Evolutionary conservation across 1,140 invertebrate genomes (phyloP).

Genomic region (Elysia chlorotica): DNA sequence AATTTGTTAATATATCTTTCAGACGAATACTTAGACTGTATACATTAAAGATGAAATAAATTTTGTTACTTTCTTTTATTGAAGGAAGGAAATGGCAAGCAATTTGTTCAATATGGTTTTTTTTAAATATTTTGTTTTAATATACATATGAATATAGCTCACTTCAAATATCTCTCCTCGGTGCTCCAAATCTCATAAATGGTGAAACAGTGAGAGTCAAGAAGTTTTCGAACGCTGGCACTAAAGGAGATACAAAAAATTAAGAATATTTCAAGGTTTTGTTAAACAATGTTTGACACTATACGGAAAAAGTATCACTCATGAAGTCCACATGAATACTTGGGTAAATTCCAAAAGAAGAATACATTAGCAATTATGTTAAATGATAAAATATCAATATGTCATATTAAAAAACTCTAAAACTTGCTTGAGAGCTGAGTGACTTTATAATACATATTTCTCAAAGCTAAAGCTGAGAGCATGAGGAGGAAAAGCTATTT

Average conservation of each 20-base stretch:
- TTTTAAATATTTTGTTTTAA: no score
- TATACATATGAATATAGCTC: no score
- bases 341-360: background rate
- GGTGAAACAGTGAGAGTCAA: conserved; percentile 33
- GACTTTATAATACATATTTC: no score
- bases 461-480: no score
- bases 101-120: no score
- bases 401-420: background rate
- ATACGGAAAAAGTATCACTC: background rate
- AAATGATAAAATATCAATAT: background rate
- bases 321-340: background rate
- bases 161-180: conserved; percentile 35
- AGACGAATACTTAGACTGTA: no score
- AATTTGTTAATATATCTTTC: no score
- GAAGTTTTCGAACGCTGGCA: conserved; percentile 38
- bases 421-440: no score
- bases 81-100: no score
- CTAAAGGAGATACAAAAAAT: conserved; percentile 30
- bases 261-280: background rate
- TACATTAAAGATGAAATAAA: no score
- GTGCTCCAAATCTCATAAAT: conserved; percentile 47
- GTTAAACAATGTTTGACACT: background rate
- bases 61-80: no score
- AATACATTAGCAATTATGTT: background rate
- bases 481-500: background rate